Evolutionary conservation across 2,888 invertebrate genomes (phyloP).

Genomic region (Galerucella pusilla): DNA sequence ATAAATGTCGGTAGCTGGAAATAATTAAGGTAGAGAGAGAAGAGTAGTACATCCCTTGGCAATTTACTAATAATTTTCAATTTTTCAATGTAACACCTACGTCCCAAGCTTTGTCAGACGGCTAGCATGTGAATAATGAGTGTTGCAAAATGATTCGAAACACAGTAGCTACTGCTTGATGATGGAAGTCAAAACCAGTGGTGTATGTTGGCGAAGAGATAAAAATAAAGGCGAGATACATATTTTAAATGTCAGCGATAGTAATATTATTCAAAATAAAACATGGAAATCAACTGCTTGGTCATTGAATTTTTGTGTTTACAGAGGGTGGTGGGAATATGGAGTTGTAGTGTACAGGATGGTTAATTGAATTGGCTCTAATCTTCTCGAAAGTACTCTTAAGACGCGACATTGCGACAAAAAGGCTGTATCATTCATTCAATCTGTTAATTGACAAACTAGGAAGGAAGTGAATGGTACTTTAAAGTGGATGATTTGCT

Average conservation of each 20-base stretch:
- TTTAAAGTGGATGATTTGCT: too few species aligned
- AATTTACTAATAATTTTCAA: conserved; percentile 49
- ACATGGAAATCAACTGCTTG: neutral
- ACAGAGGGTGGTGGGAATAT: neutral
- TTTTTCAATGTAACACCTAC: conserved; percentile 48
- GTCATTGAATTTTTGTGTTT: neutral
- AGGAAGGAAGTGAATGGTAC: too few species aligned
- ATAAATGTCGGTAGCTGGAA: conserved; percentile 31
- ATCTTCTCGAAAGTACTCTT: neutral
- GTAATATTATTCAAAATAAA: neutral
- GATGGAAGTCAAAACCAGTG: conserved; percentile 45
- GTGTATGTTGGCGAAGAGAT: conserved; percentile 46
- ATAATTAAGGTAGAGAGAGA: conserved; percentile 36
- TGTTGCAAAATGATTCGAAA: conserved; percentile 52
- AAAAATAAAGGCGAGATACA: conserved; percentile 20
- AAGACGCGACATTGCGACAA: too few species aligned
- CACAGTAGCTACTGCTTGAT: conserved; percentile 48
- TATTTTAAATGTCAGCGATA: neutral
- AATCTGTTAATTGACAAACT: too few species aligned
- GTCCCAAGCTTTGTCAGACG: conserved; percentile 40
- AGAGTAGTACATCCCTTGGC: conserved; percentile 42
- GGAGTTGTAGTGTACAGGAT: neutral
- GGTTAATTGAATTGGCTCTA: neutral
- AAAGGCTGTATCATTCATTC: too few species aligned
- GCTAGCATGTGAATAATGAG: conserved; percentile 47